Evolutionary conservation across 2,113 vertebrate genomes (phyloP).

Genomic region (Tympanuchus pallidicinctus): DNA sequence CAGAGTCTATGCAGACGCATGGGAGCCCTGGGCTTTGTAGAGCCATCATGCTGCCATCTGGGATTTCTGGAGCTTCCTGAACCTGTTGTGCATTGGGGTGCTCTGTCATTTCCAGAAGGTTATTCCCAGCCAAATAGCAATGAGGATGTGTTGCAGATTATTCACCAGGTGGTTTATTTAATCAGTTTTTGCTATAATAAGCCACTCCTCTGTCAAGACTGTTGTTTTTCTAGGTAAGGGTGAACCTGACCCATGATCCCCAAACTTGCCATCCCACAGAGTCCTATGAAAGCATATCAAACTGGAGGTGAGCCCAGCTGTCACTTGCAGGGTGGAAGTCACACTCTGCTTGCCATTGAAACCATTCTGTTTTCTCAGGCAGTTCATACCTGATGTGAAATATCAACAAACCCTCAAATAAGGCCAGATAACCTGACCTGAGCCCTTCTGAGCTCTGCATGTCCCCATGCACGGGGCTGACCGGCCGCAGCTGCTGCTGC

Average conservation of each 20-base stretch:
- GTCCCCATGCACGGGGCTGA: rapidly evolving
- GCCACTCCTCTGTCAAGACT: not conserved
- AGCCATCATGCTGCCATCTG: not conserved
- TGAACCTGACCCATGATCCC: not conserved
- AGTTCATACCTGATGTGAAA: not conserved
- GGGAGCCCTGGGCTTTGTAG: not conserved
- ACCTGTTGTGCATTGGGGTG: not conserved
- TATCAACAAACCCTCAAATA: rapidly evolving
- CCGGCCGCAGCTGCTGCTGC: not conserved
- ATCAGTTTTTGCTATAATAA: not conserved
- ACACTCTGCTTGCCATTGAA: rapidly evolving
- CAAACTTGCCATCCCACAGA: not conserved
- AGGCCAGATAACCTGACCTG: rapidly evolving
- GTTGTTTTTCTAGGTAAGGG: not conserved
- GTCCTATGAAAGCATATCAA: not conserved
- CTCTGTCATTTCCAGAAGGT: not conserved
- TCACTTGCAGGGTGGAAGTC: not conserved
- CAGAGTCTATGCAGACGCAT: rapidly evolving
- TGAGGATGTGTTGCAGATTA: constrained; percentile 12
- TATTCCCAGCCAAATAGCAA: constrained; percentile 16
- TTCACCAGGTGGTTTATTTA: constrained; percentile 16
- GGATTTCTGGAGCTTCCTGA: constrained; percentile 9
- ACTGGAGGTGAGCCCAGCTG: not conserved
- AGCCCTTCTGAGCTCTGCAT: not conserved
- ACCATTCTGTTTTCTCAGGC: not conserved